A percentile compares a stretch with the other conserved stretches of the same genome.
These are phyloP conservation scores for Colistium nudipinnis DNA, from an alignment of 2,113 vertebrate genomes.

Conservation along the genomic window DNA sequence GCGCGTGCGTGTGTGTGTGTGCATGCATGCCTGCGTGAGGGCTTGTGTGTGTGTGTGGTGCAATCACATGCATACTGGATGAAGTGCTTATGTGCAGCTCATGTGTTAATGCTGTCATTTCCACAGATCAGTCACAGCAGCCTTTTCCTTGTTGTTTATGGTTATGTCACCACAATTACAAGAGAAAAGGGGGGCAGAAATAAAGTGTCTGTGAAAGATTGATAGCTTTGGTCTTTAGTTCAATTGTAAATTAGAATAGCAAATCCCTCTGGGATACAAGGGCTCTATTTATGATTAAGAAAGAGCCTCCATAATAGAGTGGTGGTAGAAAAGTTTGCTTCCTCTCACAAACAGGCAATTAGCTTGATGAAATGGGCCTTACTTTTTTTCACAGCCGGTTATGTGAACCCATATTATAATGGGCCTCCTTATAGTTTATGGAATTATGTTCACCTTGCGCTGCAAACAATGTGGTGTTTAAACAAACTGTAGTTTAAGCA, in stretches of 20 bases:
- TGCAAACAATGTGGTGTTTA: slow-evolving; percentile 69
- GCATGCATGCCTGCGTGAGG: not conserved
- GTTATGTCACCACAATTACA: slow-evolving; percentile 95
- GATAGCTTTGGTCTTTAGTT: slow-evolving; percentile 99
- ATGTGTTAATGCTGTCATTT: slow-evolving; percentile 76
- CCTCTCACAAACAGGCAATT: slow-evolving; percentile 98
- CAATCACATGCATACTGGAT: slow-evolving; percentile 13
- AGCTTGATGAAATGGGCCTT: slow-evolving; percentile 97
- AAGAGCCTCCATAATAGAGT: slow-evolving; percentile 96
- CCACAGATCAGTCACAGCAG: slow-evolving; percentile 81
- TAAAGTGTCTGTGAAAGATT: slow-evolving; percentile 94
- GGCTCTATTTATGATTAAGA: slow-evolving; percentile 99
- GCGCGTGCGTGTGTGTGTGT: not conserved
- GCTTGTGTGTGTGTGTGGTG: not conserved
- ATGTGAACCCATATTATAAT: slow-evolving; percentile 96
- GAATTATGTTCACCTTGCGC: slow-evolving; percentile 92
- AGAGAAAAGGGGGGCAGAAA: slow-evolving; percentile 71
- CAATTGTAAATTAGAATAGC: slow-evolving; percentile 99
- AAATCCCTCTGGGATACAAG: slow-evolving; percentile 92
- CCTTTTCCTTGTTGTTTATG: slow-evolving; percentile 84
- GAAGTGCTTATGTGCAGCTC: slow-evolving; percentile 59
- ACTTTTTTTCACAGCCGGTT: slow-evolving; percentile 84
- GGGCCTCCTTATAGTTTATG: slow-evolving; percentile 91
- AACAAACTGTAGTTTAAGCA: slow-evolving; percentile 58
- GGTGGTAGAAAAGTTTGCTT: slow-evolving; percentile 96